Percentiles rank a stretch among this genome's conserved stretches.
Evolutionary conservation across 2,888 invertebrate species (phyloP).

Genomic region (Lamellibrachia satsuma): DNA sequence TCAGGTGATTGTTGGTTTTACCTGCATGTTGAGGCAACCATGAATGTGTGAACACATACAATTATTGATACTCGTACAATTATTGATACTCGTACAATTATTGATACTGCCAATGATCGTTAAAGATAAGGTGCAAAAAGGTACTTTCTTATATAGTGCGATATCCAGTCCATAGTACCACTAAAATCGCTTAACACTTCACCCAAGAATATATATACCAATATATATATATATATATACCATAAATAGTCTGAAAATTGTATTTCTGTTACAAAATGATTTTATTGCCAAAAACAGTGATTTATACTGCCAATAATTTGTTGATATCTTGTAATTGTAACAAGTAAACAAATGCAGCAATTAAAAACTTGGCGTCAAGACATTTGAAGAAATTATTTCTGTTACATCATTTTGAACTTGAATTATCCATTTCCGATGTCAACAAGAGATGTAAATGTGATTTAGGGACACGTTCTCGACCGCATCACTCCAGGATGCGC

Average conservation of each 20-base stretch:
- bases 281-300: neutral
- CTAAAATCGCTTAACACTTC: too few relatives aligned
- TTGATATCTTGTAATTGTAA: neutral
- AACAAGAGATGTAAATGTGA: conserved; percentile 17
- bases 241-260: neutral
- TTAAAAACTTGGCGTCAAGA: neutral
- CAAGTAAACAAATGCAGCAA: neutral
- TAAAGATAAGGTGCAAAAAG: too few relatives aligned
- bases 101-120: too few relatives aligned
- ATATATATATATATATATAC: neutral
- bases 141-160: too few relatives aligned
- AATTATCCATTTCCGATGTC: neutral
- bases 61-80: neutral
- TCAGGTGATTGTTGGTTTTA: neutral
- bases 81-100: too few relatives aligned
- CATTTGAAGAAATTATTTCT: too few relatives aligned
- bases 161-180: too few relatives aligned
- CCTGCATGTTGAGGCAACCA: neutral
- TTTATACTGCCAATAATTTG: neutral
- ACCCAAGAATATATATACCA: neutral
- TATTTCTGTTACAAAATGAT: neutral
- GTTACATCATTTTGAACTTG: too few relatives aligned
- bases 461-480: conserved; percentile 42
- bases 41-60: neutral
- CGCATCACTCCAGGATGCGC: conserved; percentile 54